These are phyloP conservation scores for Saccopteryx leptura DNA, from an alignment of 2,113 vertebrate genomes.

Conservation along the genomic window DNA sequence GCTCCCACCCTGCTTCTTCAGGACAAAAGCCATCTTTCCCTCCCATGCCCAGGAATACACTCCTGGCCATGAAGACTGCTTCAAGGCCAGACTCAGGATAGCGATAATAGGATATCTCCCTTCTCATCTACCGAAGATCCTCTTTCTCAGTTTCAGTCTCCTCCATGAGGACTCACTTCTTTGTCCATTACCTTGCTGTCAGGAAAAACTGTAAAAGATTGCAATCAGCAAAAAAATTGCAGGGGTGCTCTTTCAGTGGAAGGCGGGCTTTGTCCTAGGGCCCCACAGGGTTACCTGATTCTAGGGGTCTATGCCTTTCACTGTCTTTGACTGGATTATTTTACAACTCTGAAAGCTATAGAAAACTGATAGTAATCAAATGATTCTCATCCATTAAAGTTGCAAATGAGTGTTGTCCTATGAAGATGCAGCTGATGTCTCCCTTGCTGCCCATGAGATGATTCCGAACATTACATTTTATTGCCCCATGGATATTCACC, in stretches of 20 bases:
- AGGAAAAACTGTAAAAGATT: not conserved
- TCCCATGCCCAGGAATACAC: not conserved
- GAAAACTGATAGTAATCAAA: conserved; percentile 59
- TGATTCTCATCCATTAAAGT: conserved; percentile 35
- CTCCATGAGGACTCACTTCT: not conserved
- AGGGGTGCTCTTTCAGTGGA: not conserved
- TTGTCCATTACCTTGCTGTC: conserved; percentile 5
- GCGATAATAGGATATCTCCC: not conserved
- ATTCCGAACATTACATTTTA: not conserved
- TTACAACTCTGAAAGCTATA: conserved; percentile 51
- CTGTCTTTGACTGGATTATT: conserved; percentile 17
- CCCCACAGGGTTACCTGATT: not conserved
- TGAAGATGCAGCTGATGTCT: not conserved
- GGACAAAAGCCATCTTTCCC: not conserved
- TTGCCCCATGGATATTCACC: not conserved
- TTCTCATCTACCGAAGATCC: not conserved
- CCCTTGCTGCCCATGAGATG: not conserved
- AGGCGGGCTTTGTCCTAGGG: not conserved
- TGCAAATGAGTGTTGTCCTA: not conserved
- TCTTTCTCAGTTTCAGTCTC: not conserved
- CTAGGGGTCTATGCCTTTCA: not conserved
- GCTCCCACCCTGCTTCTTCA: not conserved
- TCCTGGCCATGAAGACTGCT: not conserved
- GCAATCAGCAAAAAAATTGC: not conserved
- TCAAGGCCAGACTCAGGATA: not conserved